phyloP scores from a whole-genome alignment of 2,888 invertebrate genomes.

The Tachina fera region DNA sequence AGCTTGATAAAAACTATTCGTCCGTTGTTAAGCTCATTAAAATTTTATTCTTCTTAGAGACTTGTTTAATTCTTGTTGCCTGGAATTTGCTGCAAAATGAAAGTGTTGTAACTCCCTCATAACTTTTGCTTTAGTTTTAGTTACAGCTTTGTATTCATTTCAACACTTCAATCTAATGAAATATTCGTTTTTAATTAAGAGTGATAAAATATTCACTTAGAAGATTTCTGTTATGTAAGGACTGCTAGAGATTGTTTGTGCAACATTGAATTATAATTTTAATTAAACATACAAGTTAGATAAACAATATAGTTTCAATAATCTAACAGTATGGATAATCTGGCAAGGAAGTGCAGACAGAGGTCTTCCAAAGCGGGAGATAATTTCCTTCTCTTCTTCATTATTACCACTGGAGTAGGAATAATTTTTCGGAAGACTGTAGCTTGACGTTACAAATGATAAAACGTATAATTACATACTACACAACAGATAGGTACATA shows the following conservation, averaged over 20 bases:
- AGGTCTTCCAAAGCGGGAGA: too few relatives aligned
- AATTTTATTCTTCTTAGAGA: slow-evolving; percentile 10
- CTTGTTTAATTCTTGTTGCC: not conserved
- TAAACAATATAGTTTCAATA: too few relatives aligned
- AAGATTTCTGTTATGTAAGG: not conserved
- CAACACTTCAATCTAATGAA: slow-evolving; percentile 75
- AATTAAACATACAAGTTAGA: too few relatives aligned
- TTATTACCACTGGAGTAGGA: too few relatives aligned
- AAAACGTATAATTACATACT: too few relatives aligned
- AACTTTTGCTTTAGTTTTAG: slow-evolving; percentile 79
- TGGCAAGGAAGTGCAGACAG: too few relatives aligned
- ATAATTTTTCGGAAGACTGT: too few relatives aligned
- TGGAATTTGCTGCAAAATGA: slow-evolving; percentile 35
- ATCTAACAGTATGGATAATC: too few relatives aligned
- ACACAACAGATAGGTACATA: too few relatives aligned
- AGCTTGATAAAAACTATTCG: slow-evolving; percentile 2
- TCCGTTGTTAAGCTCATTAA: slow-evolving; percentile 1
- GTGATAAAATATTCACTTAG: not conserved
- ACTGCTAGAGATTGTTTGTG: not conserved
- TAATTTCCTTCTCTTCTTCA: too few relatives aligned
- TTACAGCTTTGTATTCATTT: slow-evolving; percentile 78
- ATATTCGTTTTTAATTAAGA: not conserved
- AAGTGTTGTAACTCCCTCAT: slow-evolving; percentile 76
- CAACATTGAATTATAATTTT: too few relatives aligned
- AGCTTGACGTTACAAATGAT: too few relatives aligned